phyloP scores from a whole-genome alignment of 35 echinoderm and acorn worm species.

The Lytechinus pictus region DNA sequence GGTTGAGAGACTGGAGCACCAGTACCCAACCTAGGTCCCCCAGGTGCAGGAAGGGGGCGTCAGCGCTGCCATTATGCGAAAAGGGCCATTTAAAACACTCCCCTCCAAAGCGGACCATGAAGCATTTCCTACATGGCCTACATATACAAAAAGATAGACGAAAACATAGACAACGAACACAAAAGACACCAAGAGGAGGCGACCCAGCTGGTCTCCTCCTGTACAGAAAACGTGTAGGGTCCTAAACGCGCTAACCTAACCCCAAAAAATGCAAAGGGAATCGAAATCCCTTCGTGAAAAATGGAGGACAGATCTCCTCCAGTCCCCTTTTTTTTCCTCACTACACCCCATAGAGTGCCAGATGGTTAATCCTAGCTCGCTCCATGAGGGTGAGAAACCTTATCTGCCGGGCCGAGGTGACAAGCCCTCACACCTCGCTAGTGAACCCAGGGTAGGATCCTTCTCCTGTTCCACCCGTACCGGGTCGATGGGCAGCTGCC shows the following conservation, averaged over 20 bases:
- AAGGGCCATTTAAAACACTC: neutral
- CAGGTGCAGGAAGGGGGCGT: neutral
- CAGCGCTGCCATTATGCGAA: neutral
- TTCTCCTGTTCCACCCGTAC: too few species aligned
- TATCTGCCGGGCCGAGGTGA: neutral
- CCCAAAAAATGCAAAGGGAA: neutral
- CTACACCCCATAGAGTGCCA: neutral
- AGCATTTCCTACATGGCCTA: neutral
- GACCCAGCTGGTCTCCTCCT: neutral
- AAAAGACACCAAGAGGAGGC: neutral
- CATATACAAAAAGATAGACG: neutral
- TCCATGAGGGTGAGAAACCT: neutral
- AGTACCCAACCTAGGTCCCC: neutral
- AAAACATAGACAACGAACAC: neutral
- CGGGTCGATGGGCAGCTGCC: too few species aligned
- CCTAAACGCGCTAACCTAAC: neutral
- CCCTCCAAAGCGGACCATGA: neutral
- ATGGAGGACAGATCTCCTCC: too few species aligned
- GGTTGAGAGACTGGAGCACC: neutral
- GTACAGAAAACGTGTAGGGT: too few species aligned
- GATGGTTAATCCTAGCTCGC: neutral
- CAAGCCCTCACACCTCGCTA: neutral
- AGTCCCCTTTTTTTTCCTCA: too few species aligned
- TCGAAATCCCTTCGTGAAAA: neutral
- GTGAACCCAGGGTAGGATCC: too few species aligned